phyloP scores from a whole-genome alignment of 2,113 vertebrate species.

The Brienomyrus brachyistius region DNA sequence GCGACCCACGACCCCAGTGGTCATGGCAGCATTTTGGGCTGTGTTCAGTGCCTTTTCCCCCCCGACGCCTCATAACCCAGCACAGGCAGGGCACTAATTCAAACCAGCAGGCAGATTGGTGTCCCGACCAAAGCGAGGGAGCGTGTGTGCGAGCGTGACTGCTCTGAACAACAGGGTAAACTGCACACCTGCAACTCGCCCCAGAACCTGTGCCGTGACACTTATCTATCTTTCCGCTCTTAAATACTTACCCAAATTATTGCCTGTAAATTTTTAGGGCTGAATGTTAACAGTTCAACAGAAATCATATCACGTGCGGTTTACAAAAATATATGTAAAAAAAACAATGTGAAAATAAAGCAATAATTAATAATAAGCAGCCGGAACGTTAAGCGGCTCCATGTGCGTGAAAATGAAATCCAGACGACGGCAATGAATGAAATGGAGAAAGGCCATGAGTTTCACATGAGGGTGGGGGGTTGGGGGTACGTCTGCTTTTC shows the following conservation, averaged over 20 bases:
- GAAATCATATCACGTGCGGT: background rate
- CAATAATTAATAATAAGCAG: background rate
- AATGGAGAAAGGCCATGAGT: background rate
- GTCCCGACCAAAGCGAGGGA: background rate
- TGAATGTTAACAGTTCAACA: constrained; percentile 6
- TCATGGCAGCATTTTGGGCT: background rate
- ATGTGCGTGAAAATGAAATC: background rate
- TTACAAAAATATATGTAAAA: background rate
- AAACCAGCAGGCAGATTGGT: background rate
- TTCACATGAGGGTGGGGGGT: background rate
- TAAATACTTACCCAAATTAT: background rate
- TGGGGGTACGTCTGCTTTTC: background rate
- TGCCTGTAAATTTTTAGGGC: background rate
- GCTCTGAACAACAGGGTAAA: background rate
- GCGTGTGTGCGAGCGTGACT: background rate
- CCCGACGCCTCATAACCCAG: background rate
- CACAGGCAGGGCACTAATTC: constrained; percentile 1
- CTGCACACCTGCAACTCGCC: background rate
- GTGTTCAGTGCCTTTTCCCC: background rate
- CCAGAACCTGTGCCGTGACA: background rate
- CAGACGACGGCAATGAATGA: background rate
- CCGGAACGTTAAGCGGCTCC: background rate
- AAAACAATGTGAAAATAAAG: background rate
- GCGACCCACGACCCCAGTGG: background rate
- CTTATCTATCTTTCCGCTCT: background rate